These are phyloP conservation scores for Cabera pusaria DNA, from an alignment of 2,888 invertebrate species.

Conservation along the genomic window DNA sequence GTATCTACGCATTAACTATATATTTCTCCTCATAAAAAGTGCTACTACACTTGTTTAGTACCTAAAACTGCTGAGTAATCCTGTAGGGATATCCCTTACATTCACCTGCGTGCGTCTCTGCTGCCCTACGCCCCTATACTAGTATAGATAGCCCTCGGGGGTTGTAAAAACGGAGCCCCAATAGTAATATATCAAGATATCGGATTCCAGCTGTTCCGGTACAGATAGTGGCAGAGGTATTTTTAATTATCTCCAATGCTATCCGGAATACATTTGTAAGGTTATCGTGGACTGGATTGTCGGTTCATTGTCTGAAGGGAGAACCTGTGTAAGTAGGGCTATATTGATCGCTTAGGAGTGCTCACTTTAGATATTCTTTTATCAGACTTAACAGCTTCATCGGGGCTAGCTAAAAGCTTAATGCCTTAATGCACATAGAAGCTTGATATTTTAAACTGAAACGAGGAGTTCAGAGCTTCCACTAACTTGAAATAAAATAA, in stretches of 20 bases:
- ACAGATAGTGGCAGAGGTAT: slow-evolving; percentile 47
- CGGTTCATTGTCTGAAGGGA: slow-evolving; percentile 15
- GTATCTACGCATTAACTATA: too few relatives aligned
- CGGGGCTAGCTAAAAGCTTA: too few relatives aligned
- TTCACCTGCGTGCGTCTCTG: slow-evolving; percentile 21
- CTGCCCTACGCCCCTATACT: slow-evolving; percentile 28
- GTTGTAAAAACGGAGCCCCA: slow-evolving; percentile 66
- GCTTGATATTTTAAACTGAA: background rate
- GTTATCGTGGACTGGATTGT: slow-evolving; percentile 31
- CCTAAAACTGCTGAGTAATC: slow-evolving; percentile 10
- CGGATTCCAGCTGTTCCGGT: slow-evolving; percentile 55
- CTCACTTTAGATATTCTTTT: too few relatives aligned
- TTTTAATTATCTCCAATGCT: slow-evolving; percentile 47
- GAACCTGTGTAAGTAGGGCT: background rate
- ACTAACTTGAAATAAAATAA: too few relatives aligned
- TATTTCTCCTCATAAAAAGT: too few relatives aligned
- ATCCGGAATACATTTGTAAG: slow-evolving; percentile 24
- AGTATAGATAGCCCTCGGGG: slow-evolving; percentile 47
- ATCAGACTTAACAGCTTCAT: too few relatives aligned
- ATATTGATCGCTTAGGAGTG: too few relatives aligned
- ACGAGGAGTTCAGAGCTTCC: background rate
- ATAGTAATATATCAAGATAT: slow-evolving; percentile 70
- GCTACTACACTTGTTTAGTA: too few relatives aligned
- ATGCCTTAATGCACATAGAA: too few relatives aligned
- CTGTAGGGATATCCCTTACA: slow-evolving; percentile 1